A percentile compares a stretch with the other conserved stretches of the same genome.
Conservation (phyloP, 2,113 vertebrate species). For the Nibea coibor region DNA sequence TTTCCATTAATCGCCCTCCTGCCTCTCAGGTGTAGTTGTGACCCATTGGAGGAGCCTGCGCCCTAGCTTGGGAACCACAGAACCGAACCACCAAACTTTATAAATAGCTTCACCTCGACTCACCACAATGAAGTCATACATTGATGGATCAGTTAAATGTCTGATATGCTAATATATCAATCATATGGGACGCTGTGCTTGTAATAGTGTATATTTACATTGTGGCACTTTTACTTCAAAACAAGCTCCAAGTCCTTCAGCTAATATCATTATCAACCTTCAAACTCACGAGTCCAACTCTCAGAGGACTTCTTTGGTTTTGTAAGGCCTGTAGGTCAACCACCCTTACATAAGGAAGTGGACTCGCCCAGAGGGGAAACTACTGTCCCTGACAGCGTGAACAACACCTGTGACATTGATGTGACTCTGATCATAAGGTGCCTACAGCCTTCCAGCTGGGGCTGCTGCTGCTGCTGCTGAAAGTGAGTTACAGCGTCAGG, state of each 20-base stretch:
- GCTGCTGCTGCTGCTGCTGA: background rate
- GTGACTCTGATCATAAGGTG: constrained; percentile 16
- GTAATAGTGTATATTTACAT: background rate
- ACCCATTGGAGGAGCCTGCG: background rate
- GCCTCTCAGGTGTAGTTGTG: background rate
- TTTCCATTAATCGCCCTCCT: background rate
- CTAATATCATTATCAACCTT: constrained; percentile 1
- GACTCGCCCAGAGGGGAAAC: background rate
- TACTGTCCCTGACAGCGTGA: constrained; percentile 9
- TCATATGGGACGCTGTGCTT: background rate
- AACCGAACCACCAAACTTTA: background rate
- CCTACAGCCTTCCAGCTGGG: background rate
- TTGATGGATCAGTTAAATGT: background rate
- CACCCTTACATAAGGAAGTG: background rate
- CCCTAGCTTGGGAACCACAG: background rate
- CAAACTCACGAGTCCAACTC: background rate
- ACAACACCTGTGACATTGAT: constrained; percentile 13
- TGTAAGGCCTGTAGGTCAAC: background rate
- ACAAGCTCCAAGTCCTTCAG: background rate
- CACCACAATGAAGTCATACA: background rate
- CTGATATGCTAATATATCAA: background rate
- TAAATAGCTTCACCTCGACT: background rate
- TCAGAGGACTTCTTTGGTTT: background rate
- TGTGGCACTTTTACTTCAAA: background rate
- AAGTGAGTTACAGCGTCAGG: background rate